A percentile compares a stretch with the other conserved stretches of the same genome.
Evolutionary conservation across 2,113 vertebrate species (phyloP).

Genomic region (Cavia aperea): DNA sequence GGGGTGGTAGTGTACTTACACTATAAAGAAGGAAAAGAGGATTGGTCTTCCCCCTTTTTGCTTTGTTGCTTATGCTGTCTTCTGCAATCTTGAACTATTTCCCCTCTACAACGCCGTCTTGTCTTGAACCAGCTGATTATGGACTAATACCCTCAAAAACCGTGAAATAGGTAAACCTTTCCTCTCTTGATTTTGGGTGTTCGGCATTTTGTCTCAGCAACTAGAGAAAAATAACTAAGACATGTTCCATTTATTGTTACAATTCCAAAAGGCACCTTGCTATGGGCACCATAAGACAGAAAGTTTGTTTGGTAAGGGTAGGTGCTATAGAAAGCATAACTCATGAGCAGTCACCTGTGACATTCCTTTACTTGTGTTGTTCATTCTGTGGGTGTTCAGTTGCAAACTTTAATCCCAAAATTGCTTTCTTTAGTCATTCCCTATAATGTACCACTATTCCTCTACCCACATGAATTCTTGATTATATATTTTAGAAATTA

Average conservation of each 20-base stretch:
- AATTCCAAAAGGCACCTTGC: background rate
- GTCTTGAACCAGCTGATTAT: too few relatives aligned
- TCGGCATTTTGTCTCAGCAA: too few relatives aligned
- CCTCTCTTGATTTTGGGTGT: too few relatives aligned
- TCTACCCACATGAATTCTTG: conserved; percentile 36
- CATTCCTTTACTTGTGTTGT: conserved; percentile 1
- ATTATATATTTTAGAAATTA: conserved; percentile 50
- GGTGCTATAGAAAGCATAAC: background rate
- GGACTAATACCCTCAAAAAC: too few relatives aligned
- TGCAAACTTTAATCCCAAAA: conserved; percentile 17
- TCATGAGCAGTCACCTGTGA: background rate
- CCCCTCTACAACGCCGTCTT: too few relatives aligned
- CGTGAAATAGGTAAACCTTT: too few relatives aligned
- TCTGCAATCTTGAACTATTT: too few relatives aligned
- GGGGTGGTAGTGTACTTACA: too few relatives aligned
- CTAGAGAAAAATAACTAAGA: too few relatives aligned
- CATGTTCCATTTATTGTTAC: background rate
- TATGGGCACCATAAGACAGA: background rate
- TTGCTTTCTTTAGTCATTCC: conserved; percentile 5
- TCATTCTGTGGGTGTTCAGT: background rate
- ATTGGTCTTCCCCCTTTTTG: too few relatives aligned
- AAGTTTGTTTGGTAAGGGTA: background rate
- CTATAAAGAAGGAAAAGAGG: too few relatives aligned
- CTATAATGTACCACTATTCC: conserved; percentile 22
- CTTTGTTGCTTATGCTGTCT: too few relatives aligned